Evolutionary conservation across 2,888 invertebrate genomes (phyloP).

Genomic region (Bugulina stolonifera): DNA sequence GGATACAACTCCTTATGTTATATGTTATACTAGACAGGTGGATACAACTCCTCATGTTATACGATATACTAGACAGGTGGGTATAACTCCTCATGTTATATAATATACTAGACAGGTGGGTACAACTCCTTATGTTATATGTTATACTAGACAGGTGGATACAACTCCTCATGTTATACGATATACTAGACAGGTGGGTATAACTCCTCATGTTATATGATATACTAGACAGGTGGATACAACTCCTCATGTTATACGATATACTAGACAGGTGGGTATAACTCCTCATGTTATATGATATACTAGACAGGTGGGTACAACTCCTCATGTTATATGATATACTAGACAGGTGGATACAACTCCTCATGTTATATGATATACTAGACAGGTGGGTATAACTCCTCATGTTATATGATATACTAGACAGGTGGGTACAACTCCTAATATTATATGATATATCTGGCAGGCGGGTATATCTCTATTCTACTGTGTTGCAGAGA

Average conservation of each 20-base stretch:
- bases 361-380: slow-evolving; percentile 53
- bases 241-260: background rate
- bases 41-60: background rate
- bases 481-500: slow-evolving; percentile 59
- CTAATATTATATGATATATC: background rate
- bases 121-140: background rate
- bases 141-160: slow-evolving; percentile 68
- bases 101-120: background rate
- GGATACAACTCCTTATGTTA: slow-evolving; percentile 34
- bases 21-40: background rate
- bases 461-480: background rate
- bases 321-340: background rate
- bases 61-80: slow-evolving; percentile 70
- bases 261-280: background rate
- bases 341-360: background rate
- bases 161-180: background rate
- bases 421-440: background rate
- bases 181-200: background rate
- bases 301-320: slow-evolving; percentile 67
- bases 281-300: slow-evolving; percentile 42
- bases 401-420: background rate
- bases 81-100: slow-evolving; percentile 28
- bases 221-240: slow-evolving; percentile 68
- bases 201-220: slow-evolving; percentile 35
- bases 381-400: slow-evolving; percentile 72